phyloP scores from a whole-genome alignment of 2,797 vertebrate species.

The Rhincodon typus region DNA sequence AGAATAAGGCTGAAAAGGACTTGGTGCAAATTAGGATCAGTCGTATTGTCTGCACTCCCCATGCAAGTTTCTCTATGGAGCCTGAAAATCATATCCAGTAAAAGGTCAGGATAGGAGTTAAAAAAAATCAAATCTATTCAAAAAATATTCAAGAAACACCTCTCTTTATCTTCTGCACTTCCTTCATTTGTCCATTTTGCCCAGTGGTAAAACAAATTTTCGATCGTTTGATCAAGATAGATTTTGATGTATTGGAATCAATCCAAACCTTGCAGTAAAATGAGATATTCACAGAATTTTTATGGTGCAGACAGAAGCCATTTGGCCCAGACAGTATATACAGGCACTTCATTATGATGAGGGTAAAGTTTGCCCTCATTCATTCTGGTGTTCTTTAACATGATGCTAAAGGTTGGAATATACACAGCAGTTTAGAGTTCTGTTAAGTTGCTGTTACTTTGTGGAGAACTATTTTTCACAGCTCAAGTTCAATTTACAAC shows the following conservation, averaged over 20 bases:
- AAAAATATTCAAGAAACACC: not conserved
- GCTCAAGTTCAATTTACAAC: not conserved
- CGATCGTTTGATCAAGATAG: not conserved
- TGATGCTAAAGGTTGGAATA: not conserved
- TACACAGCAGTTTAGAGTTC: not conserved
- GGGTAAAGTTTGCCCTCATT: too few relatives aligned
- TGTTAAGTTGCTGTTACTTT: not conserved
- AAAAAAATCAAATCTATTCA: not conserved
- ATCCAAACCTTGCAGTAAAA: not conserved
- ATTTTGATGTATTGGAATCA: not conserved
- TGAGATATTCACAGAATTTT: too few relatives aligned
- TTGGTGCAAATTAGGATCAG: not conserved
- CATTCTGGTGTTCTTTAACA: not conserved
- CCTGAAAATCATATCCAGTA: not conserved
- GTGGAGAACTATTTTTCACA: not conserved
- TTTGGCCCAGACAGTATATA: not conserved
- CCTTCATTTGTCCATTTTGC: not conserved
- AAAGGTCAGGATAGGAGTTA: not conserved
- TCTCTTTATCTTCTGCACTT: not conserved
- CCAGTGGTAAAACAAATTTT: not conserved
- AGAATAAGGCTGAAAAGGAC: not conserved
- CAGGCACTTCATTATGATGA: too few relatives aligned
- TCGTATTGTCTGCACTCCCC: not conserved
- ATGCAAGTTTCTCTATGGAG: not conserved
- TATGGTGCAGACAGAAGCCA: too few relatives aligned